A percentile compares a stretch with the other conserved stretches of the same genome.
These are phyloP conservation scores for Acanthosepion lycidas DNA, from an alignment of 2,888 invertebrate genomes.

Conservation along the genomic window DNA sequence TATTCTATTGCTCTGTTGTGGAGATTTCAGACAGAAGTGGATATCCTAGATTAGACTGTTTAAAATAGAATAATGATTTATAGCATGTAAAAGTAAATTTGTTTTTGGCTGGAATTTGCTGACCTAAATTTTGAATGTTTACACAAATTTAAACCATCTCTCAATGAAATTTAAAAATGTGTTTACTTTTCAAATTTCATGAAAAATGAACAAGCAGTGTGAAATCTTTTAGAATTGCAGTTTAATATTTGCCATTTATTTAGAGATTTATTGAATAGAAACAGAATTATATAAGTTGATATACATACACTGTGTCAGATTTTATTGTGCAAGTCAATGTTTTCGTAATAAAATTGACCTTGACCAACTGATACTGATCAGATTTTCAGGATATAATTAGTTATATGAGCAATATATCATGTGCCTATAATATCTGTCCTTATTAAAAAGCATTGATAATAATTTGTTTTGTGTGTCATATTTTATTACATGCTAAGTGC, in stretches of 20 bases:
- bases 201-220: neutral
- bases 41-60: neutral
- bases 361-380: too few relatives aligned
- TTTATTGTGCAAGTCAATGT: too few relatives aligned
- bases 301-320: neutral
- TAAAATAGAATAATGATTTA: neutral
- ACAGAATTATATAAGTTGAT: neutral
- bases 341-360: too few relatives aligned
- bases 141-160: neutral
- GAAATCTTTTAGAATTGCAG: neutral
- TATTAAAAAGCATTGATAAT: too few relatives aligned
- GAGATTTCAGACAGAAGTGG: neutral
- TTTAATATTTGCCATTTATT: neutral
- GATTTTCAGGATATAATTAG: too few relatives aligned
- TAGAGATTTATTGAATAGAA: neutral
- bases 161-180: neutral
- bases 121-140: neutral
- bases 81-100: neutral
- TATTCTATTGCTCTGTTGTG: neutral
- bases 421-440: too few relatives aligned
- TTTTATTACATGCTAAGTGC: too few relatives aligned
- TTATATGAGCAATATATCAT: too few relatives aligned
- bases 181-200: neutral
- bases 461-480: too few relatives aligned
- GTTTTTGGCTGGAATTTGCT: neutral